Evolutionary conservation across 2,888 invertebrate genomes (phyloP).

Genomic region (Clitarchus hookeri): DNA sequence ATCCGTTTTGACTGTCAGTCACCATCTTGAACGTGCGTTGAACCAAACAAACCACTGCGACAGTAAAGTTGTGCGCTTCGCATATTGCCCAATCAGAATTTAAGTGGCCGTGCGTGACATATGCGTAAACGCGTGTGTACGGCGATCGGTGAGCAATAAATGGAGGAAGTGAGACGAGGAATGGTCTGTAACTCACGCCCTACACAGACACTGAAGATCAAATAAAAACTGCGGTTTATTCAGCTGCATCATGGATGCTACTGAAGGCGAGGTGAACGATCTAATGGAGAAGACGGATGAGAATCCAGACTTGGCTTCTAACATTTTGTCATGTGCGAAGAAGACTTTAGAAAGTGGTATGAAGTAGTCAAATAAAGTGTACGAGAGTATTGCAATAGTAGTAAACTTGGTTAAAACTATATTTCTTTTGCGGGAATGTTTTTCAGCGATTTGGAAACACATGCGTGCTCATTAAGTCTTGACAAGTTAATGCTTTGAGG

Average conservation of each 20-base stretch:
- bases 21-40: no score
- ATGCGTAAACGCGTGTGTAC: neutral
- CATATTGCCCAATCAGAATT: slow-evolving; percentile 5
- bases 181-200: neutral
- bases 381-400: no score
- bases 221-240: neutral
- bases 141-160: neutral
- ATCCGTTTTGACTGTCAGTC: no score
- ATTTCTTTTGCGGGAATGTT: no score
- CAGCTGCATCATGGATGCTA: slow-evolving; percentile 30
- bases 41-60: no score
- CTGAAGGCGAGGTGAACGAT: slow-evolving; percentile 33
- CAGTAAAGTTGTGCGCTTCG: no score
- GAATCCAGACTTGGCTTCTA: slow-evolving; percentile 52
- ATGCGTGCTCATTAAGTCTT: no score
- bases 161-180: neutral
- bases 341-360: slow-evolving; percentile 63
- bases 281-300: slow-evolving; percentile 29
- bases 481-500: no score
- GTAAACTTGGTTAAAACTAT: no score
- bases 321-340: slow-evolving; percentile 63
- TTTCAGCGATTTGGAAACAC: no score
- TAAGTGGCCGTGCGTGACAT: neutral
- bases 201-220: neutral
- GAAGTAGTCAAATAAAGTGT: slow-evolving; percentile 36